Evolutionary conservation across 2,113 vertebrate species (phyloP), one percentile per base, ranked within the genome.

Genomic region (Sterrhoptilus dennistouni): DNA sequence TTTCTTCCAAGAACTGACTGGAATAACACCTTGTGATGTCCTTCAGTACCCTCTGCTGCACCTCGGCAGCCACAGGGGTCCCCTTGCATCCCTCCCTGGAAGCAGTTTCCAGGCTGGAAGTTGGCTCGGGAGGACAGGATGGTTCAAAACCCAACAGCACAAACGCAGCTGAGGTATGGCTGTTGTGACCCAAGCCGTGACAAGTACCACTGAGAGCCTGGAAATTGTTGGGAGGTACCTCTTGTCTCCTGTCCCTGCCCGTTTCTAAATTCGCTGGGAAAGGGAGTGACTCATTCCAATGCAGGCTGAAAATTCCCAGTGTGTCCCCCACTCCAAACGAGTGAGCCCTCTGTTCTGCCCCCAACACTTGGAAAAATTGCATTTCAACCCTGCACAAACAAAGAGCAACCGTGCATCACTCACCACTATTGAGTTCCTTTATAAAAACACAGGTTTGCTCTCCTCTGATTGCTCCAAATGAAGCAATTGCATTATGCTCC

Each of bases 41-140:
- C 36, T 52, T 28, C 42, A 13, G 91, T 29, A 57, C 7, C 36
- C 36, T 2, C 1, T 10, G 14, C 57, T 50, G 33, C n/a, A 29
- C 5, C 42, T 47, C 0, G 0, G 36, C 13, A 6, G 71, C 65
- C 61, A 61, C n/a, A 6, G 1, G 8, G 0, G 2, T 29, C 21
- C 16, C 45, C 65, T 47, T 29, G 7, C 33, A 24, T 35, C 42
- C 53, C 9, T 22, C 27, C 25, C 59, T 38, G 33, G 49, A 45
- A 65, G 45, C 44, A 9, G 2, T 25, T 85, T 53, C 80, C n/a
- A 23, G 74, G 45, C 40, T 42, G 83, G 52, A 40, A 68, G 60
- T 12, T 53, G 56, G 8, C 65, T 33, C 59, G 63, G 52, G 50
- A 87, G 64, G 38, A 49, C 36, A 56, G 59, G 40, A 27, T 1